Evolutionary conservation across 2,797 vertebrate genomes (phyloP), one percentile per base, ranked within the genome.

Genomic region (Neomorphus geoffroyi): DNA sequence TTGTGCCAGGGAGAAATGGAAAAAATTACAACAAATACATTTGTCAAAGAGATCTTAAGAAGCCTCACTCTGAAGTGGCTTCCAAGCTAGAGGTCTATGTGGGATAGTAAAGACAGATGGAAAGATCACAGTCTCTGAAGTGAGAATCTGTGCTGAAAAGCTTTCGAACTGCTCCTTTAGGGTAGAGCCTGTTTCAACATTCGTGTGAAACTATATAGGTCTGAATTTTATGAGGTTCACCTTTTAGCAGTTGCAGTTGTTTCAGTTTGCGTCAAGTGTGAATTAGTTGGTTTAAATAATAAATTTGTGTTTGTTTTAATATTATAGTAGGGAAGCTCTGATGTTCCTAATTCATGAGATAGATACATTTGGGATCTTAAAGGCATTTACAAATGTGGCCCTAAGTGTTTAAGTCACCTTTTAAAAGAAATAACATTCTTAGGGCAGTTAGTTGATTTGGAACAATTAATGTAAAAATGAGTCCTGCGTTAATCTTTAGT

Each of bases 51-150:
- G 71, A 80, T 91, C 67, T 93, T 89, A 69, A 30, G 70, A 88
- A 91, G 67, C 37, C 30, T 92, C 51, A 18, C 70, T 93, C 66
- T 72, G 62, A 72, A 84, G 73, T 50, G 54, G 50, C 66, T 94
- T 95, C 86, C 78, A 91, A 79, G 78, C 53, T 84, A 50, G 43
- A 79, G 87, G 78, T 85, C 87, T 95, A 2, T 81, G 66, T 92
- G 89, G 91, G 84, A 72, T 94, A 81, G 66, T 94, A 81, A 89
- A 61, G 80, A 91, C 70, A 91, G 86, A 92, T 79, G 5, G 32
- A 91, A 91, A 81, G 80, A 94, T 93, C 86, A 84, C n/a, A 80
- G 70, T 78, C 78, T 43, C 58, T 41, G 45, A 81, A 28, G 51
- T 81, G 65, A 92, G 84, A 91, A 84, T 78, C 70, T 86, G 60